These are phyloP conservation scores for Pangasius sanitwongsei DNA, from an alignment of 2,797 vertebrate genomes.

Conservation along the genomic window DNA sequence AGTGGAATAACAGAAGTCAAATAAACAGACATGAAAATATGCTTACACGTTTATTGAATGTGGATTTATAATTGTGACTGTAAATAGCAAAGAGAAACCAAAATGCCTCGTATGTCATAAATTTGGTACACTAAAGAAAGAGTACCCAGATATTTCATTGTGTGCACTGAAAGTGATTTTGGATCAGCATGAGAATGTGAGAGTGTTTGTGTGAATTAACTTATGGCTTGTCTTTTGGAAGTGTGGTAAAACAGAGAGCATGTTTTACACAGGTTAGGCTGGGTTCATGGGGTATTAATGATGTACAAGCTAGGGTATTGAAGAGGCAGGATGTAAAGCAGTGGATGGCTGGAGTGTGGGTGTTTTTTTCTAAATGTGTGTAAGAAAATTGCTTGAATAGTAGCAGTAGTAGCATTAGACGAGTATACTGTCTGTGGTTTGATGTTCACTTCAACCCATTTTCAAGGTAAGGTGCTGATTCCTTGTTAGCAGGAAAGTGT, in stretches of 20 bases:
- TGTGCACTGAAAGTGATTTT: neutral
- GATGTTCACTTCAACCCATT: too few species aligned
- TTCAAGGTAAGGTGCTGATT: neutral
- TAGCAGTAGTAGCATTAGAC: neutral
- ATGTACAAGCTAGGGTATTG: slow-evolving; percentile 51
- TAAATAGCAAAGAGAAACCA: neutral
- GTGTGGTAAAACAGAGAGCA: slow-evolving; percentile 9
- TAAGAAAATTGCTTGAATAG: neutral
- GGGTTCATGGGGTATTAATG: slow-evolving; percentile 65
- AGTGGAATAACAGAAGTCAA: neutral
- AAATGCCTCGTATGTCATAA: neutral
- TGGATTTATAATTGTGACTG: neutral
- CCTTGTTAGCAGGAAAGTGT: neutral
- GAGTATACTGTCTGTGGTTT: too few species aligned
- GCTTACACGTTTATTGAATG: neutral
- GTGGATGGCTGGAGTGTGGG: neutral
- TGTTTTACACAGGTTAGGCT: slow-evolving; percentile 21
- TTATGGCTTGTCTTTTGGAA: slow-evolving; percentile 28
- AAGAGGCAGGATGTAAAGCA: slow-evolving; percentile 12
- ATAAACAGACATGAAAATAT: neutral
- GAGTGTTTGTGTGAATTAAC: slow-evolving; percentile 12
- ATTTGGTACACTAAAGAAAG: neutral
- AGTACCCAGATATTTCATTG: neutral
- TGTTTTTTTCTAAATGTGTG: neutral
- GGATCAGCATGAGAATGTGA: slow-evolving; percentile 7